These are phyloP conservation scores for Tapirus terrestris DNA, from an alignment of 2,113 vertebrate species.

Conservation along the genomic window DNA sequence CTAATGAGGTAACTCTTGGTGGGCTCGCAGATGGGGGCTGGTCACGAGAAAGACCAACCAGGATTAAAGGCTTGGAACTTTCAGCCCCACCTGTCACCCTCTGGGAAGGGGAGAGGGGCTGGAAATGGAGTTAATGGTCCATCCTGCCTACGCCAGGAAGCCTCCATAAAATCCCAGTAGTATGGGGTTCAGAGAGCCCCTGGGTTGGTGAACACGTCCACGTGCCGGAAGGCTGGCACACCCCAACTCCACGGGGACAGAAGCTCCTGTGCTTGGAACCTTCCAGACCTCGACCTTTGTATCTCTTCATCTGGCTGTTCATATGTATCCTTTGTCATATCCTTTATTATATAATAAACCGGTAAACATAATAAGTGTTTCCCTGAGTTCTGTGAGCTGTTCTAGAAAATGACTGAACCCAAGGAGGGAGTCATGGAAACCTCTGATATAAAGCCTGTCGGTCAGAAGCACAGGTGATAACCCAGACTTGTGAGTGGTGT, in stretches of 20 bases:
- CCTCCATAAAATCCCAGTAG: not conserved
- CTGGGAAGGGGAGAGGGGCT: not conserved
- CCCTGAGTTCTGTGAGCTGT: not conserved
- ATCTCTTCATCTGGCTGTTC: not conserved
- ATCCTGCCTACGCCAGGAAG: no score
- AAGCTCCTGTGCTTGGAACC: not conserved
- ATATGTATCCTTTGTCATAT: not conserved
- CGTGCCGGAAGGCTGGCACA: no score
- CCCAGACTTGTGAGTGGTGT: not conserved
- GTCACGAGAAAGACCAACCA: not conserved
- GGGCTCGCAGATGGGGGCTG: not conserved
- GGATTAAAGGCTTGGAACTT: not conserved
- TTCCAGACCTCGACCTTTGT: not conserved
- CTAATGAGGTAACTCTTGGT: not conserved
- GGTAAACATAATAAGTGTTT: not conserved
- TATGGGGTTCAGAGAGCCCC: not conserved
- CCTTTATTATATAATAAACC: not conserved
- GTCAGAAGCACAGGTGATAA: not conserved
- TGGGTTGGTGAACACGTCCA: not conserved
- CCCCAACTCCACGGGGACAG: not conserved
- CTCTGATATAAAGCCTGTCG: not conserved
- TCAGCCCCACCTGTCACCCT: not conserved
- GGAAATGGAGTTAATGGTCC: not conserved
- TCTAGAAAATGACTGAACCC: not conserved
- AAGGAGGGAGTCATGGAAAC: not conserved